Evolutionary conservation across 2,113 vertebrate species (phyloP), one percentile per base, ranked within the genome.

Genomic region (Amblyornis subalaris): DNA sequence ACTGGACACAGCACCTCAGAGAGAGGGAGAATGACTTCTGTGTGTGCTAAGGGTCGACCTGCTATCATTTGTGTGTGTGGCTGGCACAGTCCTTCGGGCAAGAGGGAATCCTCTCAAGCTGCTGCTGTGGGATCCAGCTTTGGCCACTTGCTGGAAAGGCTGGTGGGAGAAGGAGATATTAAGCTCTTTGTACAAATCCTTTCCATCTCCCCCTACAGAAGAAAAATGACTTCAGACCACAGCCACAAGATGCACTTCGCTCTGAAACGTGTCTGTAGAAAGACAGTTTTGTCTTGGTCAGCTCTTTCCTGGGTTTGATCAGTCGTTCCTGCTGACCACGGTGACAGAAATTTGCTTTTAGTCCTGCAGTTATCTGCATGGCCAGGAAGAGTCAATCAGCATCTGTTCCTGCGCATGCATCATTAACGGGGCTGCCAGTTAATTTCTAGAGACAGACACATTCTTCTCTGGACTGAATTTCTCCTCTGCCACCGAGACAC

Each of bases 341-440:
- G 50, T 76, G 90, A 42, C 23, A 74, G 79, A 88, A 88, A 67
- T 88, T 86, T 88, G 61, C 62, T 90, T 89, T 90, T 47, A 55
- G 31, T 92, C 47, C 83, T 75, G 80, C 61, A 55, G 73, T 84
- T 72, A 36, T 89, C 73, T 86, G 69, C 69, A 76, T 81, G 76
- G 86, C 80, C 89, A 89, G 80, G 69, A 94, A 94, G 55, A 94
- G 88, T 85, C 93, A 85, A 75, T 95, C 93, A 89, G 89, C 91
- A 85, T 92, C 90, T 93, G 72, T 31, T 86, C 88, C 82, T 74
- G 72, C 0, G 0, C 69, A 42, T 72, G 88, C 90, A 57, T 92
- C 92, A 50, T 91, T 95, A 94, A 33, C 51, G 55, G 69, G 69
- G 44, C 53, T 65, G 65, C 55, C 85, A 94, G 60, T 85, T 93